A percentile compares a stretch with the other conserved stretches of the same genome.
Conservation (phyloP, 2,888 invertebrate genomes). For the Drosophila eohydei region DNA sequence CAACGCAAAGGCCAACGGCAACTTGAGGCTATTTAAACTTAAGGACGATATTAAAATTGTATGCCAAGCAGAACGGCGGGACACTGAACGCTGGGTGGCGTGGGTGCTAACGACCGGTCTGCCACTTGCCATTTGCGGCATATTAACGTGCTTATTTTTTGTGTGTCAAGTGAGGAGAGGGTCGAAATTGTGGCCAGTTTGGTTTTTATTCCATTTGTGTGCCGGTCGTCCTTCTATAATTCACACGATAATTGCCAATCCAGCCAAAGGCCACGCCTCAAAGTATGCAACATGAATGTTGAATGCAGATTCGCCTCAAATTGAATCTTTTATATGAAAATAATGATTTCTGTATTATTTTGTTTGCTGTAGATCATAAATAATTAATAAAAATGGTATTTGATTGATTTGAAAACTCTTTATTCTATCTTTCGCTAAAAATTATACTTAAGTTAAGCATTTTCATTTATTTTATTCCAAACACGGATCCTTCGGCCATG, state of each 20-base stretch:
- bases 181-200: conserved; percentile 27
- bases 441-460: background rate
- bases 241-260: conserved; percentile 40
- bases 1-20: conserved; percentile 51
- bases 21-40: conserved; percentile 73
- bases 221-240: conserved; percentile 17
- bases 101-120: conserved; percentile 61
- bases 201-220: conserved; percentile 32
- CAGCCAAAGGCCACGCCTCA: background rate
- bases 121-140: conserved; percentile 60
- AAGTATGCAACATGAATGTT: conserved; percentile 31
- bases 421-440: too few species aligned
- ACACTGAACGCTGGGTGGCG: conserved; percentile 39
- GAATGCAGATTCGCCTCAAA: conserved; percentile 8
- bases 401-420: background rate
- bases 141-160: conserved; percentile 48
- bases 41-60: conserved; percentile 72
- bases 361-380: too few species aligned
- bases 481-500: background rate
- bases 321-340: background rate
- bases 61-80: conserved; percentile 45
- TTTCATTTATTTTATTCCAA: background rate
- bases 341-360: too few species aligned
- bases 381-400: too few species aligned
- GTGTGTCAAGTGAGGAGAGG: conserved; percentile 14